These are phyloP conservation scores for Otus sunia DNA, from an alignment of 2,113 vertebrate genomes.

Conservation along the genomic window DNA sequence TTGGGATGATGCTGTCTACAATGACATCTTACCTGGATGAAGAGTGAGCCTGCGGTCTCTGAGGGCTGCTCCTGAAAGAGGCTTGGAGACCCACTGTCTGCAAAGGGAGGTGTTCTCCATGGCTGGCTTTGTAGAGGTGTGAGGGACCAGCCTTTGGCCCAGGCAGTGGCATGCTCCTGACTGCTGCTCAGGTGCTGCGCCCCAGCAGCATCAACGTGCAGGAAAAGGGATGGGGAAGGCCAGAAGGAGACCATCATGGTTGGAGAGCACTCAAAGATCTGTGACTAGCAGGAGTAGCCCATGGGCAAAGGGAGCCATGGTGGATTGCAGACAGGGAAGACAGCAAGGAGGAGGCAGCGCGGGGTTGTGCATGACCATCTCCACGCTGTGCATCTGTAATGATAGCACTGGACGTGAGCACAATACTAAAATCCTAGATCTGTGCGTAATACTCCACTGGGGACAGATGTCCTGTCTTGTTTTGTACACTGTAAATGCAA, in stretches of 20 bases:
- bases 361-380: not conserved
- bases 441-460: conserved; percentile 6
- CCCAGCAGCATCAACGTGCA: fast-evolving
- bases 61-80: not conserved
- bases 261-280: not conserved
- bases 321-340: not conserved
- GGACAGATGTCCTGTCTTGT: conserved; percentile 55
- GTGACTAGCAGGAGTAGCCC: not conserved
- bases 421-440: conserved; percentile 10
- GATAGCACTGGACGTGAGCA: not conserved
- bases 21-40: not conserved
- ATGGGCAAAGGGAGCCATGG: not conserved
- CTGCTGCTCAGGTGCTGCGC: not conserved
- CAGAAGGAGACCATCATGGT: not conserved
- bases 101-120: not conserved
- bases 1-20: not conserved
- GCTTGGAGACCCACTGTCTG: not conserved
- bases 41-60: not conserved
- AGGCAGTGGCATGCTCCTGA: not conserved
- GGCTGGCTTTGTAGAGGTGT: not conserved
- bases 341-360: not conserved
- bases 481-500: conserved; percentile 21
- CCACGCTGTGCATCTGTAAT: not conserved
- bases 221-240: not conserved
- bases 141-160: not conserved